phyloP scores from a whole-genome alignment of 2,888 invertebrate species.

The Matsumyia berberina region DNA sequence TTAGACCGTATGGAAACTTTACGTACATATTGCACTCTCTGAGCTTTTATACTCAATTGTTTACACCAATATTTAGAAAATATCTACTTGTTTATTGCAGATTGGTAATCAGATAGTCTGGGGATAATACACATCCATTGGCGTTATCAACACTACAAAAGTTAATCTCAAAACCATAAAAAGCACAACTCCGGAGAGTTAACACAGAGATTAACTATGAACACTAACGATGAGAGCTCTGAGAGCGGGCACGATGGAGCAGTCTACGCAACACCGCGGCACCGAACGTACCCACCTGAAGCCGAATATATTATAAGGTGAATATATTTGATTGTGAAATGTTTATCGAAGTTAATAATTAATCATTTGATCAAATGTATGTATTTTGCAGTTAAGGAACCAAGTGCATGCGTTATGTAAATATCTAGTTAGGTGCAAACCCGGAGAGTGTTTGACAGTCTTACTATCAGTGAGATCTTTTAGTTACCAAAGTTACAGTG shows the following conservation, averaged over 20 bases:
- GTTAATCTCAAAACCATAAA: conserved; percentile 16
- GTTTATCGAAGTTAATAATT: neutral
- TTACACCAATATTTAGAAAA: conserved; percentile 6
- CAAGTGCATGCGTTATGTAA: no score
- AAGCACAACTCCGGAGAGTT: conserved; percentile 23
- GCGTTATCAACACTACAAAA: conserved; percentile 45
- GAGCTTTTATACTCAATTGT: neutral
- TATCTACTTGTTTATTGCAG: conserved; percentile 26
- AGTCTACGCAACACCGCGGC: conserved; percentile 76
- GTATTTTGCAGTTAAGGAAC: neutral
- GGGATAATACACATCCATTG: conserved; percentile 21
- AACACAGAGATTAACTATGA: conserved; percentile 33
- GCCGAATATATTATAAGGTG: conserved; percentile 71
- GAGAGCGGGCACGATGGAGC: conserved; percentile 61
- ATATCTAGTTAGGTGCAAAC: no score
- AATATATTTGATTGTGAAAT: conserved; percentile 12
- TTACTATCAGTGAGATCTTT: neutral
- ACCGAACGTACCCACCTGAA: conserved; percentile 51
- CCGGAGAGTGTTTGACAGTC: neutral
- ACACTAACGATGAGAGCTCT: conserved; percentile 14
- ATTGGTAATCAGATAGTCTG: conserved; percentile 28
- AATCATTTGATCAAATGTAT: neutral
- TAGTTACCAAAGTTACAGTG: no score
- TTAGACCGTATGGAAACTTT: neutral
- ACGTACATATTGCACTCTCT: neutral